Conservation (phyloP, 2,113 vertebrate genomes). For the Albula goreensis region DNA sequence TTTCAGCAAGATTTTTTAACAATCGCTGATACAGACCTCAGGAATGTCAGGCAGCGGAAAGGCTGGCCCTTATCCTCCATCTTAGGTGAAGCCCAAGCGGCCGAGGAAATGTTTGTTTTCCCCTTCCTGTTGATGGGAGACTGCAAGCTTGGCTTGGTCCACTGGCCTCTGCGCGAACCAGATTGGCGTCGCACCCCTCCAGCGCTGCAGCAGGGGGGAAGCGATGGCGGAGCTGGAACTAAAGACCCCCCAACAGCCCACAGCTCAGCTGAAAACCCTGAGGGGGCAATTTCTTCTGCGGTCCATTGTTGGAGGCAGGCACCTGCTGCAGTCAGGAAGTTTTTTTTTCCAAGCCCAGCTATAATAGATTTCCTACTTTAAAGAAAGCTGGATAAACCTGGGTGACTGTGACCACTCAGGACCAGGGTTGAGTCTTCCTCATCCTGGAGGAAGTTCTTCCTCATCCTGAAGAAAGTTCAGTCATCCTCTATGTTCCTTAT, state of each 20-base stretch:
- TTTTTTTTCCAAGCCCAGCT: not conserved
- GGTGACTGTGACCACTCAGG: not conserved
- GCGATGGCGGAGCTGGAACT: not conserved
- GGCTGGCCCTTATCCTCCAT: constrained; percentile 41
- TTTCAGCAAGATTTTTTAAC: constrained; percentile 15
- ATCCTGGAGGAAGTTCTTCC: not conserved
- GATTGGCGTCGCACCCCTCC: not conserved
- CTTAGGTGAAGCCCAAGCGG: constrained; percentile 40
- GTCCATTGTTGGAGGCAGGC: not conserved
- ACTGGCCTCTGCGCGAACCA: not conserved
- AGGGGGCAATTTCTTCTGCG: not conserved
- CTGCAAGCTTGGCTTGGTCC: constrained; percentile 5
- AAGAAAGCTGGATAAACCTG: not conserved
- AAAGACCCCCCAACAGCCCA: not conserved
- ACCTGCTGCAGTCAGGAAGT: not conserved
- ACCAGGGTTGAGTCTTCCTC: not conserved
- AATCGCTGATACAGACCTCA: constrained; percentile 4
- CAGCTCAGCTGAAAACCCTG: not conserved
- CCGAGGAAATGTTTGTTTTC: constrained; percentile 62
- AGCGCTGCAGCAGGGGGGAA: not conserved
- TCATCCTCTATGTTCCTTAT: not conserved
- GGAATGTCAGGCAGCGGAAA: constrained; percentile 17
- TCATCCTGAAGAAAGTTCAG: not conserved
- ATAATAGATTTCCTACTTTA: not conserved
- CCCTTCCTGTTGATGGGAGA: constrained; percentile 54